Evolutionary conservation across 2,113 vertebrate species (phyloP), one percentile per base, ranked within the genome.

Genomic region (Fukomys damarensis): DNA sequence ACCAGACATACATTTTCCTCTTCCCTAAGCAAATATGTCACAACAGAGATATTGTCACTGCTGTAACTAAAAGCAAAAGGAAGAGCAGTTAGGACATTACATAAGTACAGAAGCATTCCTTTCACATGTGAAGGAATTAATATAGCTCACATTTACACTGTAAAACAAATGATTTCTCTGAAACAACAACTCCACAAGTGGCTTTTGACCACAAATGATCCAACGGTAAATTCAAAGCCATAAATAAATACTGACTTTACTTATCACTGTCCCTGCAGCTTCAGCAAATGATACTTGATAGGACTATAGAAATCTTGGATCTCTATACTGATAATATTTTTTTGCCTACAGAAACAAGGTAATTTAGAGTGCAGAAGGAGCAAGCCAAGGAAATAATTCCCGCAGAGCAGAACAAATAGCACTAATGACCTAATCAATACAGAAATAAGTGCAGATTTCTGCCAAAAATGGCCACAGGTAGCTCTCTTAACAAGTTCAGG

Each of bases 361-460:
- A 86, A 93, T 76, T 58, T 49, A 83, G 58, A 88, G 46, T 8
- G 22, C 28, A 94, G 84, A 86, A 86, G 54, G 52, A 86, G 22
- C 70, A 66, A 82, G n/a, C 19, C 56, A 68, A 43, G 24, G 10
- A 89, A 96, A 16, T 63, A 86, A 68, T 72, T 49, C 89, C 87
- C 2, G 0, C 41, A 52, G 70, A 91, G 94, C 74, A 43, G n/a
- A 97, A 95, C 63, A 79, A 97, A 82, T 43, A n/a, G 19, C 28
- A 77, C 84, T 88, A 92, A 97, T 82, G 89, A 95, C 30, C 89
- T 82, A 82, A 94, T 96, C 92, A 66, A 96, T 87, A 94, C 5
- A 91, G 79, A 97, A 92, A 61, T 70, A 86, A 91, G 91, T 4
- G 14, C 11, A 93, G 41, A 61, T 93, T 92, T 96, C 86, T 70